Evolutionary conservation across 2,797 vertebrate genomes (phyloP).

Genomic region (Valencia hispanica): DNA sequence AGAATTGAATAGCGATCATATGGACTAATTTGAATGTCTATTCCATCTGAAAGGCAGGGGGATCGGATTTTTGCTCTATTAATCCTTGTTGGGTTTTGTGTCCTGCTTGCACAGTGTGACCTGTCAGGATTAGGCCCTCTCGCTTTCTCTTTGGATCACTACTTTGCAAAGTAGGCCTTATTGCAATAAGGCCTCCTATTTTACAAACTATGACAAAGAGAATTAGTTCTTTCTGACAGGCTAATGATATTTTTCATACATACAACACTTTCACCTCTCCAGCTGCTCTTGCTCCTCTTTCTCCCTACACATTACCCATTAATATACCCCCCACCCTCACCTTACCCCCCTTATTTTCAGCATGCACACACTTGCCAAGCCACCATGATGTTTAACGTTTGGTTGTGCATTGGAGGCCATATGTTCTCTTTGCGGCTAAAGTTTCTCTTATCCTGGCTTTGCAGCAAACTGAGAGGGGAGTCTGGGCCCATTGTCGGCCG

Average conservation of each 20-base stretch:
- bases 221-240: constrained; percentile 45
- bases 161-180: no score
- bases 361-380: constrained; percentile 4
- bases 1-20: constrained; percentile 62
- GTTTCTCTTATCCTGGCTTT: constrained; percentile 63
- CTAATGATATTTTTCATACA: constrained; percentile 19
- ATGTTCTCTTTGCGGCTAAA: constrained; percentile 54
- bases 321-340: constrained; percentile 1
- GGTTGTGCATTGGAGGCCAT: constrained; percentile 40
- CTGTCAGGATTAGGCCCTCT: constrained; percentile 62
- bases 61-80: constrained; percentile 54
- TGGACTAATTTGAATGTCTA: constrained; percentile 65
- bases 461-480: constrained; percentile 48
- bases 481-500: constrained; percentile 34
- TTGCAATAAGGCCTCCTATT: constrained; percentile 21
- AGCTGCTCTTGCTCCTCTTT: constrained; percentile 2
- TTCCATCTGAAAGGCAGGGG: constrained; percentile 64
- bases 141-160: constrained; percentile 36
- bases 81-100: constrained; percentile 63
- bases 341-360: constrained; percentile 10
- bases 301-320: constrained; percentile 35
- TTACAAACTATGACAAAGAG: constrained; percentile 37
- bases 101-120: constrained; percentile 63
- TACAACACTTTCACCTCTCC: constrained; percentile 11
- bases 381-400: constrained; percentile 35